Evolutionary conservation across 1,140 invertebrate genomes (phyloP).

Genomic region (Saccostrea echinata): DNA sequence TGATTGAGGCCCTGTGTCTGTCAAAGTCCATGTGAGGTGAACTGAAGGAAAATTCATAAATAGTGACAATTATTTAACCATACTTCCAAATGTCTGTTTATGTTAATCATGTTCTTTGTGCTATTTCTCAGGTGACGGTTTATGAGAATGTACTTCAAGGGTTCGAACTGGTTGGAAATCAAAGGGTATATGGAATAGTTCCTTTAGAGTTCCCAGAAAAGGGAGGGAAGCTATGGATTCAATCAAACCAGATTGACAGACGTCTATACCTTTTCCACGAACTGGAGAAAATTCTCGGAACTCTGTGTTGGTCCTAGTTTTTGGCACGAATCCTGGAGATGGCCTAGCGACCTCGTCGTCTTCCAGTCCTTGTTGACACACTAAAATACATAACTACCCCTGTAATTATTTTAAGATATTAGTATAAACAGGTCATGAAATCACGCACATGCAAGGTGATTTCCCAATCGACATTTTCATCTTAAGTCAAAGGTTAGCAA

Average conservation of each 20-base stretch:
- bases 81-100: neutral
- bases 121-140: neutral
- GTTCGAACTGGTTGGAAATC: neutral
- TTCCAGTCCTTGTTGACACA: neutral
- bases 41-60: conserved; percentile 4
- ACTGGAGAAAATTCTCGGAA: neutral
- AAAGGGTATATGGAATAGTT: neutral
- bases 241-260: conserved; percentile 23
- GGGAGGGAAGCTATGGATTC: neutral
- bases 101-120: neutral
- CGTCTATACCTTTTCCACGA: conserved; percentile 1
- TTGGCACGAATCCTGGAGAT: neutral
- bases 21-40: neutral
- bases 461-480: neutral
- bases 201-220: neutral
- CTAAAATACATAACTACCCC: neutral
- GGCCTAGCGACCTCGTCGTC: neutral
- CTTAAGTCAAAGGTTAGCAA: neutral
- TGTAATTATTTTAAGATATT: conserved; percentile 7
- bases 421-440: neutral
- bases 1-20: neutral
- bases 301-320: conserved; percentile 17
- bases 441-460: neutral
- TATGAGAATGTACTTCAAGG: neutral
- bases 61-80: neutral